Evolutionary conservation across 2,113 vertebrate species (phyloP), one percentile per base, ranked within the genome.

Genomic region (Rhinichthys klamathensis): DNA sequence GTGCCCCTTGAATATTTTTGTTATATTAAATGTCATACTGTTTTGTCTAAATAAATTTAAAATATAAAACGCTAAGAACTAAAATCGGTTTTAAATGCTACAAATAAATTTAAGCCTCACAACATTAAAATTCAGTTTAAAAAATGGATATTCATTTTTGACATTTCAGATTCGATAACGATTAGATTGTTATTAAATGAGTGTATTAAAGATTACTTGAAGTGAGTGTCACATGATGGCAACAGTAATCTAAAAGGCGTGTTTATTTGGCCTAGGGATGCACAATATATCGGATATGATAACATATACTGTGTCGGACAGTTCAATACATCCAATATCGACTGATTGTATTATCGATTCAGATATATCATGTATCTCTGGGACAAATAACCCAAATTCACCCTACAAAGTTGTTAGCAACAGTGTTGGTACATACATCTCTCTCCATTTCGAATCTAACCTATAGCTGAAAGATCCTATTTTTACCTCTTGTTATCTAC

Each of bases 401-500:
- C 21, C 18, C 67, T 12, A 23, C 18, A 70, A 38, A 35, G 32
- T 69, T 32, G 21, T 70, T 70, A 38, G 67, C 32, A 70, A 5
- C 6, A 73, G 11, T 46, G 12, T 60, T 60, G 35, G 11, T 32
- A 80, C 35, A 63, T 80, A 2, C 3, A 61, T 27, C 58, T 25
- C 35, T 38, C 23, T 2, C 23, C 38, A 73, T 46, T 18, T 63
- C n/a, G 2, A 30, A 18, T 38, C 25, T 10, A 3, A 25, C 76
- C 4, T 41, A 38, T 38, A 38, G 30, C 35, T 12, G 56, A 78
- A 60, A 60, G n/a, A 25, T 32, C 11, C 9, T 84, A 46, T 75
- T 84, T 54, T 54, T 44, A 32, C 27, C 11, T 32, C 27, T 84
- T 51, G 58, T 67, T 77, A 65, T 84, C 32, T 63, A 44, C 83